These are phyloP conservation scores for Bombyx mandarina DNA, from an alignment of 1,140 invertebrate species.

Conservation along the genomic window DNA sequence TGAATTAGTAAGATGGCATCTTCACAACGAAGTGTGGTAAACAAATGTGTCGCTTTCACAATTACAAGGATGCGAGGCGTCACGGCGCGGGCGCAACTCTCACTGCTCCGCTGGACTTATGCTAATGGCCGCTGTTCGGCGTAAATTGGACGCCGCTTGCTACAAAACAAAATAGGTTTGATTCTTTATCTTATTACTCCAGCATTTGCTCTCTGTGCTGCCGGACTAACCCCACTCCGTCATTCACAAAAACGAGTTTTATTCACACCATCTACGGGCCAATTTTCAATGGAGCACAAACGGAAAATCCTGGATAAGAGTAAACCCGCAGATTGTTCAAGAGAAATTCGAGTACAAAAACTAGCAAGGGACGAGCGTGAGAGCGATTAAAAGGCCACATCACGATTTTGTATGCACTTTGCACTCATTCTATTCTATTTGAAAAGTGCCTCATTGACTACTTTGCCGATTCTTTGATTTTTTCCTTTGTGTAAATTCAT, in stretches of 20 bases:
- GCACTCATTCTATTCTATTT: constrained; percentile 59
- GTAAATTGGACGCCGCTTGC: constrained; percentile 65
- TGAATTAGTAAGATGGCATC: constrained; percentile 61
- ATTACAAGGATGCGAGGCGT: constrained; percentile 17
- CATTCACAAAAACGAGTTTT: constrained; percentile 27
- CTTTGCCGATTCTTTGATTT: constrained; percentile 44
- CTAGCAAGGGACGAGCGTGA: constrained; percentile 64
- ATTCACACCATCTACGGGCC: constrained; percentile 24
- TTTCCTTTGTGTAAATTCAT: constrained; percentile 49
- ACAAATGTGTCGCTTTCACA: constrained; percentile 56
- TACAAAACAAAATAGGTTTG: constrained; percentile 63
- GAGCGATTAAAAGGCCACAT: constrained; percentile 70
- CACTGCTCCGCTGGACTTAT: constrained; percentile 58
- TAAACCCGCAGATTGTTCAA: constrained; percentile 54
- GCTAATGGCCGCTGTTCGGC: constrained; percentile 60
- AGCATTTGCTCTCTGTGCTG: too few relatives aligned
- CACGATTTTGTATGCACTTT: constrained; percentile 71
- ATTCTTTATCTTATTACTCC: constrained; percentile 66
- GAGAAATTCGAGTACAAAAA: constrained; percentile 68
- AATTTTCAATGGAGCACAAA: constrained; percentile 24
- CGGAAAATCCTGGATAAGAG: constrained; percentile 29
- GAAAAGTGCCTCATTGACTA: constrained; percentile 29
- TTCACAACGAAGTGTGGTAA: constrained; percentile 66
- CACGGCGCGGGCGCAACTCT: constrained; percentile 36
- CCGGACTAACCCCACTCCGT: too few relatives aligned